Conservation (phyloP, 2,888 invertebrate genomes). For the Thymelicus lineola region DNA sequence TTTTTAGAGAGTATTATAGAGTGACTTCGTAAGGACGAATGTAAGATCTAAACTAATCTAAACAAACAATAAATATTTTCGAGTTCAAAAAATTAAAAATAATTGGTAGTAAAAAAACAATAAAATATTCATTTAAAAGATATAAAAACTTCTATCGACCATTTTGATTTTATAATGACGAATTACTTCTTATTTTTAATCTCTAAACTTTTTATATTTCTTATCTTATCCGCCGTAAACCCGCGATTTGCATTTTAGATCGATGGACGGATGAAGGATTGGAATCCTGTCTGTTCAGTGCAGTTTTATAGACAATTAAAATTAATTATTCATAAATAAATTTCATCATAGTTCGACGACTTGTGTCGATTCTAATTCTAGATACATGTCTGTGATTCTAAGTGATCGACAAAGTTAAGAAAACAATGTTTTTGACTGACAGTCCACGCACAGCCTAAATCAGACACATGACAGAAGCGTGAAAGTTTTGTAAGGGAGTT, state of each 20-base stretch:
- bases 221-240: constrained; percentile 9
- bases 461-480: too few relatives aligned
- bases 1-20: too few relatives aligned
- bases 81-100: neutral
- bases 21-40: too few relatives aligned
- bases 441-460: too few relatives aligned
- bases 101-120: neutral
- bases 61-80: neutral
- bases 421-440: too few relatives aligned
- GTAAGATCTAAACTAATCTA: too few relatives aligned
- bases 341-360: too few relatives aligned
- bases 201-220: constrained; percentile 1
- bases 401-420: too few relatives aligned
- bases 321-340: constrained; percentile 7
- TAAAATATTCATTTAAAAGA: neutral
- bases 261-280: constrained; percentile 8
- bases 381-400: too few relatives aligned
- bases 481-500: too few relatives aligned
- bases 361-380: too few relatives aligned
- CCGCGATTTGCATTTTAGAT: constrained; percentile 14
- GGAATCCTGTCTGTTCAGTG: neutral
- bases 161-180: constrained; percentile 7
- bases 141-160: neutral
- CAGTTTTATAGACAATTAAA: constrained; percentile 9
- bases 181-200: constrained; percentile 6